Base-by-base conservation (phyloP, 1,140 invertebrate species). In the Lordiphosa mommai region DNA sequence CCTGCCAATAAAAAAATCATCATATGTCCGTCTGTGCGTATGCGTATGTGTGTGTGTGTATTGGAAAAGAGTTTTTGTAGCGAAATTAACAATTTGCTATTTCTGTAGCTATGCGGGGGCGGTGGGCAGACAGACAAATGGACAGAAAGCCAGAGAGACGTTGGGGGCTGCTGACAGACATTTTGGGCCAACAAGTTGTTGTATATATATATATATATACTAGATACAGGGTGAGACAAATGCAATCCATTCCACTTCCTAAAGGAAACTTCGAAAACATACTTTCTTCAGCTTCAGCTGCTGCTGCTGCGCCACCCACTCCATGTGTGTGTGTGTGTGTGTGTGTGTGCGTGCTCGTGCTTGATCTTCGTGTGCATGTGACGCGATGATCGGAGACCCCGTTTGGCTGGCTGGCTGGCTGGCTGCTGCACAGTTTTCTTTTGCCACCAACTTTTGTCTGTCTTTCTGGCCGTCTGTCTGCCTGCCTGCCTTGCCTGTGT, bases 71-170 rank as follows among this genome's bases (percentile, higher is more conserved):
- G 76, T 80, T 76, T 80, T 59, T 58, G 76, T 71, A 84, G 76
- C 71, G 55, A 80, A 80, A 80, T 80, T 82, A 82, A 82, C 76
- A 82, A 82, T 82, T 82, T 82, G 71, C 77, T 82, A 82, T 82
- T 84, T 82, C 58, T 30, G 76, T 82, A 82, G 66, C 41, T 49
- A 53, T 71, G 76, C 58, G 76, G 67, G 77, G 77, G 76, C 71
- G 66, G 36, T 20, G 36, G 33, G 61, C 58, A 60, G 71, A 73
- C 70, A 51, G 68, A 58, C 64, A 38, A 36, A 60, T 36, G 41
- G 29, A 32, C 40, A n/a, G 33, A 46, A 10, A 12, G 13, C 10
- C 38, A 17, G 48, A 12, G 44, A 8, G 17, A 17, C 49, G 6
- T n/a, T n/a, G 51, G 14, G 57, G 43, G 38, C 38, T 41, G 52